Conservation (phyloP, 2,888 invertebrate genomes). For the Subacronicta megacephala region DNA sequence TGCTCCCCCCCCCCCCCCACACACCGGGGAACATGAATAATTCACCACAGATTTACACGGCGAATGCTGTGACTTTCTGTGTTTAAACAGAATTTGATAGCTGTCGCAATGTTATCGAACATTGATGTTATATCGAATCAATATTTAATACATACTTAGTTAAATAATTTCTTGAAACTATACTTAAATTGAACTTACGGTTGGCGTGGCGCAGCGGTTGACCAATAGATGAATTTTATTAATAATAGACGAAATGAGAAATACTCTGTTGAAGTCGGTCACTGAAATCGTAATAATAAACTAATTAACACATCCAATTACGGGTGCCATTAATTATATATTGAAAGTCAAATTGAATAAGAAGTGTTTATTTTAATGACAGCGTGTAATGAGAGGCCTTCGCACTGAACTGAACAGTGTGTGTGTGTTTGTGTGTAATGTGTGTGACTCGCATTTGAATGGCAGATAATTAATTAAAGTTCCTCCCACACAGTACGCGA, state of each 20-base stretch:
- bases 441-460: not conserved
- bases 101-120: not conserved
- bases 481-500: not conserved
- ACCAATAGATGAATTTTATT: too few relatives aligned
- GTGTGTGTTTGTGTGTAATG: too few relatives aligned
- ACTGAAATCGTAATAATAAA: too few relatives aligned
- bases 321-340: not conserved
- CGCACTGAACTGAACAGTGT: not conserved
- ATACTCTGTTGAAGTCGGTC: too few relatives aligned
- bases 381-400: too few relatives aligned
- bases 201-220: too few relatives aligned
- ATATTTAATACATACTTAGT: too few relatives aligned
- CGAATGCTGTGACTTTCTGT: constrained; percentile 22
- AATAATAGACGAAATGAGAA: too few relatives aligned
- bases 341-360: not conserved
- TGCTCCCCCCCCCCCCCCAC: not conserved
- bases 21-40: constrained; percentile 33
- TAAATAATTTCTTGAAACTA: too few relatives aligned
- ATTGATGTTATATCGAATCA: not conserved
- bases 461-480: not conserved
- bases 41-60: constrained; percentile 42
- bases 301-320: not conserved
- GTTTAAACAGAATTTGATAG: constrained; percentile 12
- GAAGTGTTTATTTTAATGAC: constrained; percentile 1
- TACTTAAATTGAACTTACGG: too few relatives aligned